phyloP scores from a whole-genome alignment of 2,888 invertebrate genomes.

The Stictocephala bisonia region DNA sequence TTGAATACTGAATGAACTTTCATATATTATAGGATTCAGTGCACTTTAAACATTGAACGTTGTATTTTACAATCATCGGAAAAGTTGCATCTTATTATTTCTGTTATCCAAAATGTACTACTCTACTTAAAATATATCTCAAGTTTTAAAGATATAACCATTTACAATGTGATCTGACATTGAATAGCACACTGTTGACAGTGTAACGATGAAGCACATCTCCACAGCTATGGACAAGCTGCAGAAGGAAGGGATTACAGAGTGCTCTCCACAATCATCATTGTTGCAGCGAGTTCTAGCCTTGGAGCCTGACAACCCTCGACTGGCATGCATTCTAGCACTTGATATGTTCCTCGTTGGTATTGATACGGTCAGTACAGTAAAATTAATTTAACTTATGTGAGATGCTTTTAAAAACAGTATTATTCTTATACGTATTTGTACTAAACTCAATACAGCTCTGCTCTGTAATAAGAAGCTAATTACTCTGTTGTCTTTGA shows the following conservation, averaged over 20 bases:
- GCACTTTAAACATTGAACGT: background rate
- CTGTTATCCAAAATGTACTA: background rate
- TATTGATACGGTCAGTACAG: slow-evolving; percentile 84
- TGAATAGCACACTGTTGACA: slow-evolving; percentile 62
- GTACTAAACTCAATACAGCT: no score
- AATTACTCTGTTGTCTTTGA: no score
- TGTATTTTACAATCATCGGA: background rate
- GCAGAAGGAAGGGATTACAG: slow-evolving; percentile 60
- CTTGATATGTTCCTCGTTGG: slow-evolving; percentile 88
- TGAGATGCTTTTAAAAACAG: no score
- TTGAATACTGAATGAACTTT: no score
- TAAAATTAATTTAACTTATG: no score
- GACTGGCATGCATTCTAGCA: slow-evolving; percentile 83
- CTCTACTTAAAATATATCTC: no score
- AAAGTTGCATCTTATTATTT: background rate
- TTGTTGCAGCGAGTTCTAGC: slow-evolving; percentile 74
- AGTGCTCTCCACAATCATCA: slow-evolving; percentile 67
- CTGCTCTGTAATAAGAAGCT: no score
- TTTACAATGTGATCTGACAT: no score
- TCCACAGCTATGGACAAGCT: slow-evolving; percentile 68
- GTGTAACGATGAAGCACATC: slow-evolving; percentile 74
- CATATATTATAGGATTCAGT: slow-evolving; percentile 16
- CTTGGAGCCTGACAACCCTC: slow-evolving; percentile 69
- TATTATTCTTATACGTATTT: no score
- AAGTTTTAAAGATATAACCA: no score